Conservation (phyloP, 2,797 vertebrate species). For the Falco columbarius region DNA sequence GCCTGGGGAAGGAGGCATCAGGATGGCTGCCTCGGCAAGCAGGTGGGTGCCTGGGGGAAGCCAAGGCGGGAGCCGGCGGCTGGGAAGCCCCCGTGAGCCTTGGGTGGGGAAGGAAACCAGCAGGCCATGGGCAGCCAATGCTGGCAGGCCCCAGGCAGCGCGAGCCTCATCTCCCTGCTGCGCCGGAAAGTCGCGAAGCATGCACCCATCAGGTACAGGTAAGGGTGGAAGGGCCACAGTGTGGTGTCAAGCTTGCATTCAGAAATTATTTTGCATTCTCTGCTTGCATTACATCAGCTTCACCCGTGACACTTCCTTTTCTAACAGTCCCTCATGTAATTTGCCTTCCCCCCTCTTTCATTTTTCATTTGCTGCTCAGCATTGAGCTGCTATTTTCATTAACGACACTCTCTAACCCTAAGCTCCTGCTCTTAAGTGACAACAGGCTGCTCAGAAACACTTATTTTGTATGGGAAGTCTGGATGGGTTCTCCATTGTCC, state of each 20-base stretch:
- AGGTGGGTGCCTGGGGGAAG: background rate
- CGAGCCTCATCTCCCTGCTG: background rate
- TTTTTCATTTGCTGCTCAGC: background rate
- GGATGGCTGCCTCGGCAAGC: fast-evolving
- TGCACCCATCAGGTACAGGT: background rate
- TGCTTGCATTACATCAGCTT: background rate
- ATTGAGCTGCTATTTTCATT: background rate
- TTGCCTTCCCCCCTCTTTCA: background rate
- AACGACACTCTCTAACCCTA: fast-evolving
- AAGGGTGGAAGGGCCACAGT: no score
- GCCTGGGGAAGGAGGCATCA: background rate
- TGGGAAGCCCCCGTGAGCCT: fast-evolving
- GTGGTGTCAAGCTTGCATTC: background rate
- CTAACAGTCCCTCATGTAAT: background rate
- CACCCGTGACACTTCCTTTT: background rate
- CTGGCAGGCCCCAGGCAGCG: background rate
- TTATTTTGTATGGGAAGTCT: background rate
- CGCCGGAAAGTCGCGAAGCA: fast-evolving
- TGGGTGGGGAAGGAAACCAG: background rate
- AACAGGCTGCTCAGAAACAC: background rate
- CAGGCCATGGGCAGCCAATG: fast-evolving
- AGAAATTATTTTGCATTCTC: background rate
- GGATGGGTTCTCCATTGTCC: background rate
- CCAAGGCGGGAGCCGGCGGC: background rate
- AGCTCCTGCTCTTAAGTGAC: background rate